Percentiles rank a stretch among this genome's conserved stretches.
Evolutionary conservation across 2,888 invertebrate genomes (phyloP).

Genomic region (Cosmia pyralina): DNA sequence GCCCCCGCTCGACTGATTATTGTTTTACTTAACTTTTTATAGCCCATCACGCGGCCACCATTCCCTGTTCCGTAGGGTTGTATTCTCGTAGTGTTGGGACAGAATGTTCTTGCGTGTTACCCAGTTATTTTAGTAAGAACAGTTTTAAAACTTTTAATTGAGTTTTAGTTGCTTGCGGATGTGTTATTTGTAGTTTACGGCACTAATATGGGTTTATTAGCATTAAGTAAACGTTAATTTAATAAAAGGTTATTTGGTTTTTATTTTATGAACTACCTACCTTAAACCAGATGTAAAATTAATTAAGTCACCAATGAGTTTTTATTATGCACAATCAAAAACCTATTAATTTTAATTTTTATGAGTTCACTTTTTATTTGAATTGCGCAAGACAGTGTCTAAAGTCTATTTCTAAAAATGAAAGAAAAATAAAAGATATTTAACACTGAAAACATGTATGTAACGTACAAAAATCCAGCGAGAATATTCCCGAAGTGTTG

Average conservation of each 20-base stretch:
- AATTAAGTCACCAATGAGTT: not conserved
- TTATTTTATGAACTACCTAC: slow-evolving; percentile 7
- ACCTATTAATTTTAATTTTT: not conserved
- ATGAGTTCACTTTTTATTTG: not conserved
- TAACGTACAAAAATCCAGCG: slow-evolving; percentile 25
- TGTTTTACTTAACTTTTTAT: slow-evolving; percentile 87
- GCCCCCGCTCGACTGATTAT: slow-evolving; percentile 80
- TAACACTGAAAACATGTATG: slow-evolving; percentile 13
- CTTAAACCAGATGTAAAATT: not conserved
- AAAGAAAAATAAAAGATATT: slow-evolving; percentile 4
- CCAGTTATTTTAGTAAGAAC: slow-evolving; percentile 41
- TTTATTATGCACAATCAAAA: not conserved
- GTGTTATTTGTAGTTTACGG: slow-evolving; percentile 38
- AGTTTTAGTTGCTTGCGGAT: slow-evolving; percentile 39
- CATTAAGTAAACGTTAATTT: slow-evolving; percentile 8
- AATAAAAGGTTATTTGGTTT: slow-evolving; percentile 7
- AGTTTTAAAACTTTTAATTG: slow-evolving; percentile 41
- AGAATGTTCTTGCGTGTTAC: slow-evolving; percentile 44
- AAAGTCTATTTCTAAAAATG: not conserved
- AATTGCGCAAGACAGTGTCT: not conserved
- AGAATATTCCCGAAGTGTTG: slow-evolving; percentile 53
- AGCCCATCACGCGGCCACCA: slow-evolving; percentile 69
- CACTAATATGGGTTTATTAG: slow-evolving; percentile 36
- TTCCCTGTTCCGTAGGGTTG: slow-evolving; percentile 65
- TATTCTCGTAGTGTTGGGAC: slow-evolving; percentile 54